phyloP scores from a whole-genome alignment of 2,888 invertebrate species.

The Teleogryllus oceanicus region DNA sequence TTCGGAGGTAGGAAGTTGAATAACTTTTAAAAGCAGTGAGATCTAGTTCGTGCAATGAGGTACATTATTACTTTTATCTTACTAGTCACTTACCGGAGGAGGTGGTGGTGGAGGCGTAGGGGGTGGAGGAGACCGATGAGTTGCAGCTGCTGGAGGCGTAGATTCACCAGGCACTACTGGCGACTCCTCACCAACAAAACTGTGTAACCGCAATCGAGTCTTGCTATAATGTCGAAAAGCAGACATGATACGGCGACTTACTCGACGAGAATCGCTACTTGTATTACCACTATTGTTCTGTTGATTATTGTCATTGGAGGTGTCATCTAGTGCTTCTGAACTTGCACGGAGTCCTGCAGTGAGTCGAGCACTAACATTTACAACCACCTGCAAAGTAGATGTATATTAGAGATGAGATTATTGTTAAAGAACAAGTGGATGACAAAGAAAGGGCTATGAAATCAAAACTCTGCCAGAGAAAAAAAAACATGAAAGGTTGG shows the following conservation, averaged over 20 bases:
- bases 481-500: too few species aligned
- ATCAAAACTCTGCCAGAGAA: too few species aligned
- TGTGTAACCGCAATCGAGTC: background rate
- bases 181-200: background rate
- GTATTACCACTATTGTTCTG: background rate
- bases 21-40: too few species aligned
- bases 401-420: too few species aligned
- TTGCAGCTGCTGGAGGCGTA: too few species aligned
- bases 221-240: background rate
- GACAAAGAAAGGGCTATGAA: too few species aligned
- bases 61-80: too few species aligned
- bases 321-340: background rate
- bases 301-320: background rate
- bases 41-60: too few species aligned
- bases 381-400: background rate
- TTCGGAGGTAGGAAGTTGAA: too few species aligned
- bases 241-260: constrained; percentile 27
- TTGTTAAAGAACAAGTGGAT: too few species aligned
- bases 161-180: background rate
- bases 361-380: constrained; percentile 30
- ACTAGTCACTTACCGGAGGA: background rate
- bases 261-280: constrained; percentile 10
- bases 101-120: background rate
- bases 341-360: constrained; percentile 39
- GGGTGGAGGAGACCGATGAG: background rate